Evolutionary conservation across 2,113 vertebrate species (phyloP).

Genomic region (Lepus americanus): DNA sequence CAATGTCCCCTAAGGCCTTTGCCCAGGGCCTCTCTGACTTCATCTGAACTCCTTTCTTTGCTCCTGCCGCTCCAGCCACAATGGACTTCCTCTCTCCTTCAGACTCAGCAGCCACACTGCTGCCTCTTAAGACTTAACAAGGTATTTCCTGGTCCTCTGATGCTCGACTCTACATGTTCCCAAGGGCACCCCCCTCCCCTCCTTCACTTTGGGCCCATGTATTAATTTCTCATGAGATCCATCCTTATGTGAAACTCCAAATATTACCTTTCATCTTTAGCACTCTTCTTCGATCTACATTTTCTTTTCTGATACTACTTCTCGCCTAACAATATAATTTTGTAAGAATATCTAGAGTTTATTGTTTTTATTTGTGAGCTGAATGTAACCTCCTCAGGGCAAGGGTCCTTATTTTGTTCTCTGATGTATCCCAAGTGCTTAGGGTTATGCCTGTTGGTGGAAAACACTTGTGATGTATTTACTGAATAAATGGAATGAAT

Average conservation of each 20-base stretch:
- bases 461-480: background rate
- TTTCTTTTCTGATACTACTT: background rate
- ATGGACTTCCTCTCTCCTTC: background rate
- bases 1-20: background rate
- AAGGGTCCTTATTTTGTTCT: background rate
- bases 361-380: background rate
- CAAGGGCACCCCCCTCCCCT: background rate
- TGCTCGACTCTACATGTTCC: background rate
- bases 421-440: background rate
- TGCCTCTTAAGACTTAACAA: background rate
- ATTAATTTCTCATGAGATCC: background rate
- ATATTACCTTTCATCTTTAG: background rate
- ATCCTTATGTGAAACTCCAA: background rate
- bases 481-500: background rate
- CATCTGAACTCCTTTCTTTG: background rate
- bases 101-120: background rate
- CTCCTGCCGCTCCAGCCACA: background rate
- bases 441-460: background rate
- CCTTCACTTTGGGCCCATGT: background rate
- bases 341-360: background rate
- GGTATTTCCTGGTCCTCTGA: background rate
- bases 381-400: background rate
- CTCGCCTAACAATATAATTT: background rate
- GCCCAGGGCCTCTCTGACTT: background rate
- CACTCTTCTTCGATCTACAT: fast-evolving